phyloP scores from a whole-genome alignment of 2,113 vertebrate genomes.

The Ctenodactylus gundi region DNA sequence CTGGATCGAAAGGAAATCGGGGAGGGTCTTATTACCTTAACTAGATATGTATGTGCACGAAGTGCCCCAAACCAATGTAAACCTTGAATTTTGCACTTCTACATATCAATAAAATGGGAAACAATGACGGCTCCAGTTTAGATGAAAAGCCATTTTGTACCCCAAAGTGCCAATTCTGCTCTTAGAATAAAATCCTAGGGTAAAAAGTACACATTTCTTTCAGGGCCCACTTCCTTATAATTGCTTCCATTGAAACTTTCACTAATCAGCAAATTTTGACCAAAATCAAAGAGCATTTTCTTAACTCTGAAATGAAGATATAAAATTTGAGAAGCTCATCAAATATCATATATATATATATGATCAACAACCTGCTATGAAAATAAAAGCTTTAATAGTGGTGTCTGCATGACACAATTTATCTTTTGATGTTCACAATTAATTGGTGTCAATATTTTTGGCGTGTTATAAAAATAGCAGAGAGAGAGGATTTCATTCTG shows the following conservation, averaged over 20 bases:
- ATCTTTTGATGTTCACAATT: constrained; percentile 4
- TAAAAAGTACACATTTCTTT: constrained; percentile 57
- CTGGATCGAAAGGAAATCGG: too few species aligned
- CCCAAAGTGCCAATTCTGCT: constrained; percentile 52
- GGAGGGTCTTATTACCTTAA: too few species aligned
- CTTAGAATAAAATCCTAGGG: constrained; percentile 60
- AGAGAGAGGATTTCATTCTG: too few species aligned
- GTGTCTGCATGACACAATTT: neutral
- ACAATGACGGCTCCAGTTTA: constrained; percentile 64
- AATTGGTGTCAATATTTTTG: neutral
- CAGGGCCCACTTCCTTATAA: constrained; percentile 45
- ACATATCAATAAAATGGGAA: too few species aligned
- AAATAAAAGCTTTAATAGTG: constrained; percentile 9
- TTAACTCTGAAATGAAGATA: neutral
- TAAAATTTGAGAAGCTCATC: constrained; percentile 32
- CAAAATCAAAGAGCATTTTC: constrained; percentile 40
- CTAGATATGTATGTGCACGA: too few species aligned
- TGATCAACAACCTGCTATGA: neutral
- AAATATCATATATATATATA: neutral
- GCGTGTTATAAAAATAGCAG: neutral
- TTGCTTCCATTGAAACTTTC: constrained; percentile 48
- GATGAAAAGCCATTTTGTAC: constrained; percentile 73
- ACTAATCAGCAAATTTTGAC: constrained; percentile 25
- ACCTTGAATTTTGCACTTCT: too few species aligned
- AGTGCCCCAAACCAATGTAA: too few species aligned